A percentile compares a stretch with the other conserved stretches of the same genome.
These are phyloP conservation scores for Aphelinus certus DNA, from an alignment of 1,140 invertebrate genomes.

Conservation along the genomic window DNA sequence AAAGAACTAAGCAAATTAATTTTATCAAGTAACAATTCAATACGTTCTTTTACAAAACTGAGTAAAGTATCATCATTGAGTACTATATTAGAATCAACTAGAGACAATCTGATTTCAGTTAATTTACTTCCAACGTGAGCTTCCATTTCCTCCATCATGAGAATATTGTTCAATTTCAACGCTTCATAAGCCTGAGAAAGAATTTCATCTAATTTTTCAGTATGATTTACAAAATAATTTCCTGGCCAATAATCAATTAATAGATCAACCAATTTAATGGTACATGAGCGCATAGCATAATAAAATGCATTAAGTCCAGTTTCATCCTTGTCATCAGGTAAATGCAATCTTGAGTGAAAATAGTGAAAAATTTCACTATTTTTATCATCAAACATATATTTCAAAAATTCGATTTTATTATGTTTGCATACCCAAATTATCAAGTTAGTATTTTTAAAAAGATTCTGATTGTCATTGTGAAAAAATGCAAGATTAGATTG, in stretches of 20 bases:
- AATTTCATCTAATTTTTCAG: slow-evolving; percentile 18
- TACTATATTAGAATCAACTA: neutral
- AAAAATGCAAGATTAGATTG: neutral
- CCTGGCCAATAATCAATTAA: slow-evolving; percentile 9
- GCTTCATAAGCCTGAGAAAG: slow-evolving; percentile 11
- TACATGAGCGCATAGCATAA: slow-evolving; percentile 7
- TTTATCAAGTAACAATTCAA: neutral
- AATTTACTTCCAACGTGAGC: slow-evolving; percentile 10
- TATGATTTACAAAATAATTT: slow-evolving; percentile 13
- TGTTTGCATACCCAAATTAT: slow-evolving; percentile 1
- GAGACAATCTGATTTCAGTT: neutral
- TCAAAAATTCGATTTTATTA: slow-evolving; percentile 19
- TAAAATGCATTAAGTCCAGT: slow-evolving; percentile 16
- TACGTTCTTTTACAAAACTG: neutral
- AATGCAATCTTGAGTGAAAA: neutral
- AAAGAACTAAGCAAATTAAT: neutral
- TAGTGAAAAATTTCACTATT: no score
- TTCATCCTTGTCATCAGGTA: slow-evolving; percentile 14
- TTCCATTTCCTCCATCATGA: neutral
- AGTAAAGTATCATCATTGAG: no score
- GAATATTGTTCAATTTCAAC: slow-evolving; percentile 12
- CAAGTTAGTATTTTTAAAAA: slow-evolving; percentile 15
- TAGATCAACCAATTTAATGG: neutral
- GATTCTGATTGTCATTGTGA: neutral
- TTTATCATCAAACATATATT: slow-evolving; percentile 9